Evolutionary conservation across 2,797 vertebrate genomes (phyloP).

Genomic region (Sebastes umbrosus): DNA sequence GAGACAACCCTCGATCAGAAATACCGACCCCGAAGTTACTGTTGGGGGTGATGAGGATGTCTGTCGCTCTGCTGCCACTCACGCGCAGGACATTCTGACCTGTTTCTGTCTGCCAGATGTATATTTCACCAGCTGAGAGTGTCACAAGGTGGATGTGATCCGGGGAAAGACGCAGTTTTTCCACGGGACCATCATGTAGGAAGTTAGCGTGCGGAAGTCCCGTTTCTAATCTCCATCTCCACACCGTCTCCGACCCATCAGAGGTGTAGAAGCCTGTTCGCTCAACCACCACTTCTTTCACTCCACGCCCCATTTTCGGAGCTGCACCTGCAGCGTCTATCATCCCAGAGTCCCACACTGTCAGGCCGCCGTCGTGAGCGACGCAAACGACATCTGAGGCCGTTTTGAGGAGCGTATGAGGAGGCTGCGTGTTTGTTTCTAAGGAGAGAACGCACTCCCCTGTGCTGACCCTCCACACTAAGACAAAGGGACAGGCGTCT

Average conservation of each 20-base stretch:
- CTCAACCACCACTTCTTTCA: conserved; percentile 70
- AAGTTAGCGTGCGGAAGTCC: conserved; percentile 64
- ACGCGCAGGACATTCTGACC: conserved; percentile 78
- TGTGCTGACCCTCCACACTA: conserved; percentile 79
- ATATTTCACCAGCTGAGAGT: conserved; percentile 76
- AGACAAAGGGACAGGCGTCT: conserved; percentile 62
- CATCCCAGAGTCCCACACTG: conserved; percentile 78
- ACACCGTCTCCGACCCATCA: conserved; percentile 79
- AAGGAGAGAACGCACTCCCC: conserved; percentile 83
- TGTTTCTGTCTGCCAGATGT: conserved; percentile 80
- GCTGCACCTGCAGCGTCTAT: conserved; percentile 65
- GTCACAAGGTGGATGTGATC: conserved; percentile 73
- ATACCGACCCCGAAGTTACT: conserved; percentile 78
- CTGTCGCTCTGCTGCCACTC: conserved; percentile 60
- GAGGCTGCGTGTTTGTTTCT: conserved; percentile 43
- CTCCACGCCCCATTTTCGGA: conserved; percentile 69
- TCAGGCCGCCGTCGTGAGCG: conserved; percentile 58
- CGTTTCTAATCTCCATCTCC: conserved; percentile 74
- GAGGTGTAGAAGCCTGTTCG: conserved; percentile 74
- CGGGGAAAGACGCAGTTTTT: conserved; percentile 72
- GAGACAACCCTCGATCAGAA: conserved; percentile 70
- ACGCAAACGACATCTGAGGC: conserved; percentile 67
- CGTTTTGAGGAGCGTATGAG: conserved; percentile 66
- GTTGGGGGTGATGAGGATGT: conserved; percentile 83
- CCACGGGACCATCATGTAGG: conserved; percentile 74